phyloP scores from a whole-genome alignment of 2,113 vertebrate species.

The Ophiodon elongatus region DNA sequence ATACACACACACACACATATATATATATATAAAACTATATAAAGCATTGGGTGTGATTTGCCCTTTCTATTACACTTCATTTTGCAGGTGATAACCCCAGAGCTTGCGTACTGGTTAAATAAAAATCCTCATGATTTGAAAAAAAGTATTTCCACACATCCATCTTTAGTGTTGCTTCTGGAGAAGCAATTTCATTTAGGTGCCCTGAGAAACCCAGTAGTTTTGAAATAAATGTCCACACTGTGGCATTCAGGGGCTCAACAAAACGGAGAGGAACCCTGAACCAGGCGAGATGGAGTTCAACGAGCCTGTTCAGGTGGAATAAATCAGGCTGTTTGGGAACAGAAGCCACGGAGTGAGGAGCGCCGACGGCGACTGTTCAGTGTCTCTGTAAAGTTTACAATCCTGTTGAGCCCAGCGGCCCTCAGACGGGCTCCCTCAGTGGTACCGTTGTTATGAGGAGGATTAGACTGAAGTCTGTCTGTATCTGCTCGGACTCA shows the following conservation, averaged over 20 bases:
- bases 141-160: not conserved
- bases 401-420: slow-evolving; percentile 17
- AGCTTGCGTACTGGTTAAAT: not conserved
- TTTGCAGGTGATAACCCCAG: slow-evolving; percentile 22
- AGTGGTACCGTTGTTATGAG: slow-evolving; percentile 52
- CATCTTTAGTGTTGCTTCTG: slow-evolving; percentile 18
- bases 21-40: not conserved
- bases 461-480: slow-evolving; percentile 55
- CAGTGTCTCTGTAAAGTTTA: slow-evolving; percentile 56
- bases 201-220: not conserved
- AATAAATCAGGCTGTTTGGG: slow-evolving; percentile 48
- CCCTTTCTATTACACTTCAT: slow-evolving; percentile 31
- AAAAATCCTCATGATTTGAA: slow-evolving; percentile 4
- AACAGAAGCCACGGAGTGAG: slow-evolving; percentile 46
- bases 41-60: slow-evolving; percentile 1
- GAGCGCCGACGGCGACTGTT: slow-evolving; percentile 33
- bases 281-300: slow-evolving; percentile 20
- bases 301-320: slow-evolving; percentile 20
- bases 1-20: too few relatives aligned
- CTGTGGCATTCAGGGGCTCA: slow-evolving; percentile 1
- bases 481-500: slow-evolving; percentile 23
- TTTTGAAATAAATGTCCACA: slow-evolving; percentile 2
- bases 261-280: slow-evolving; percentile 10
- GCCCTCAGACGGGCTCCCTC: slow-evolving; percentile 34
- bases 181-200: slow-evolving; percentile 6